These are phyloP conservation scores for Entosphenus tridentatus DNA, from an alignment of 2,113 vertebrate species.

Conservation along the genomic window DNA sequence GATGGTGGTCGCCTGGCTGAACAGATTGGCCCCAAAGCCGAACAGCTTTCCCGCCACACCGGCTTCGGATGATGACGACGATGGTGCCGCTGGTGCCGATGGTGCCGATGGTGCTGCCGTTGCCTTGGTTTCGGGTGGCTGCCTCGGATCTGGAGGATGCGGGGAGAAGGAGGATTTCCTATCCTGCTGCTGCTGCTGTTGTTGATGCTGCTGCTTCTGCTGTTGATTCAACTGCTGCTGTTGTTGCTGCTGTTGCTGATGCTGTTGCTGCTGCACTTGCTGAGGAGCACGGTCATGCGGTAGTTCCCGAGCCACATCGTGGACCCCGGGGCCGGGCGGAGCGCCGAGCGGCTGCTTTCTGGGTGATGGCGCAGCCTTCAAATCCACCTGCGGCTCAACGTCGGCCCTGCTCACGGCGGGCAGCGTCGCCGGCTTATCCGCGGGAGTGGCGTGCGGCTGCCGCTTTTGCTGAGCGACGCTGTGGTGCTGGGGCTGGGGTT, in stretches of 20 bases:
- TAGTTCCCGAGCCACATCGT: constrained; percentile 17
- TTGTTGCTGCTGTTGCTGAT: constrained; percentile 17
- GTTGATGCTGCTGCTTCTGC: too few relatives aligned
- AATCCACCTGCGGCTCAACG: too few relatives aligned
- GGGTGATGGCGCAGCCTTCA: constrained; percentile 13
- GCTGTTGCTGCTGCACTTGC: constrained; percentile 16
- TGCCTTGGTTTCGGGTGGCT: constrained; percentile 42
- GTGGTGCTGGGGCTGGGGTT: constrained; percentile 8
- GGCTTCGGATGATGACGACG: constrained; percentile 28
- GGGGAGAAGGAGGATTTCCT: constrained; percentile 33
- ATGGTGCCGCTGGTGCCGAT: constrained; percentile 14
- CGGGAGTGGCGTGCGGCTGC: constrained; percentile 2
- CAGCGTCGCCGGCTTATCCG: background rate
- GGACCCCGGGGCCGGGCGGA: constrained; percentile 10
- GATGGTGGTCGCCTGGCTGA: constrained; percentile 84
- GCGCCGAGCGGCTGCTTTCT: constrained; percentile 15
- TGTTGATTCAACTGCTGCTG: constrained; percentile 5
- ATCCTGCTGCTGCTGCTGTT: constrained; percentile 32
- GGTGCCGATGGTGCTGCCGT: constrained; percentile 32
- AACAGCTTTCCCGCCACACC: constrained; percentile 89
- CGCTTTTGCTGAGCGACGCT: constrained; percentile 3
- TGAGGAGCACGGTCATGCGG: constrained; percentile 23
- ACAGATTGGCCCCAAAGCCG: constrained; percentile 70
- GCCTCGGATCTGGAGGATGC: constrained; percentile 31
- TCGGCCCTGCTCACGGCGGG: background rate